These are phyloP conservation scores for Myotis planiceps DNA, from an alignment of 2,797 vertebrate species.

Conservation along the genomic window DNA sequence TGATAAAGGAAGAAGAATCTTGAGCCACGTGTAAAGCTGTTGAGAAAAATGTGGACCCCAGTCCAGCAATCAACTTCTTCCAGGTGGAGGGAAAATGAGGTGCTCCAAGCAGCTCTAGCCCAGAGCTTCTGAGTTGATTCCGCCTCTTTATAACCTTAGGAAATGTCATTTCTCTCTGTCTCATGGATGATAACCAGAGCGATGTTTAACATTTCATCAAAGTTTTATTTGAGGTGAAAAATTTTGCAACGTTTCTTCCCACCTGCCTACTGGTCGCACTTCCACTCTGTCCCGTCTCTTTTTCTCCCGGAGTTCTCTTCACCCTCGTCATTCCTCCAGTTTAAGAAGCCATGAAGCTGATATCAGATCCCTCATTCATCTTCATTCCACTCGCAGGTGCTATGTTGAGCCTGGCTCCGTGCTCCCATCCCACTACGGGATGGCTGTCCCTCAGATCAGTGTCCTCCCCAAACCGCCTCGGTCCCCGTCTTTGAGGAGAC, in stretches of 20 bases:
- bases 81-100: not conserved
- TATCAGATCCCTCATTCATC: not conserved
- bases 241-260: not conserved
- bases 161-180: conserved; percentile 32
- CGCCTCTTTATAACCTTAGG: conserved; percentile 46
- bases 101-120: not conserved
- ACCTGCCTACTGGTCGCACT: not conserved
- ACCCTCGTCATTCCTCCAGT: not conserved
- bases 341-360: not conserved
- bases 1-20: conserved; percentile 7
- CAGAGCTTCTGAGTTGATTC: conserved; percentile 11
- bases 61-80: conserved; percentile 35
- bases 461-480: not conserved
- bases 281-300: not conserved
- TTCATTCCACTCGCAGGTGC: not conserved
- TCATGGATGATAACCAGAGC: conserved; percentile 35
- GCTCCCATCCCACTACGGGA: not conserved
- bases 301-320: not conserved
- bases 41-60: not conserved
- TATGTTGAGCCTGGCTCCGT: not conserved
- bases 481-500: not conserved
- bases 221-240: conserved; percentile 18
- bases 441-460: not conserved
- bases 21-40: not conserved
- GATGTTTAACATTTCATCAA: conserved; percentile 39